Evolutionary conservation across 2,113 vertebrate genomes (phyloP).

Genomic region (Nanorana parkeri): DNA sequence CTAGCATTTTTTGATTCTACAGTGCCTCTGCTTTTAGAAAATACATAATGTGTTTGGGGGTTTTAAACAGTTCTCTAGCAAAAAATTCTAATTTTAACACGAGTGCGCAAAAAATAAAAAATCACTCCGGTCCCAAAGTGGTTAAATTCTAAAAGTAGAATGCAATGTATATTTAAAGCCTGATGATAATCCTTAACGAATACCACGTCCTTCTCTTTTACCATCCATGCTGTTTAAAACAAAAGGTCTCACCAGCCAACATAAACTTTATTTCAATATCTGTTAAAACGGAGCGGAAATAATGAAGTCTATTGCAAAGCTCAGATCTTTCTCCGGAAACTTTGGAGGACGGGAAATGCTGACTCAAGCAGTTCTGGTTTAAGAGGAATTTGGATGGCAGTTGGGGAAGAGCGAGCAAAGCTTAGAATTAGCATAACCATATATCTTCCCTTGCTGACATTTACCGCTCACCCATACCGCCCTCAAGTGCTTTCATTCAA

Average conservation of each 20-base stretch:
- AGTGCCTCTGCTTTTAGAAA: too few species aligned
- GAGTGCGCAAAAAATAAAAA: too few species aligned
- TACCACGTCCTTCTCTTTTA: too few species aligned
- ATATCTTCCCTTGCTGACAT: conserved; percentile 21
- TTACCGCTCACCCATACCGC: not conserved
- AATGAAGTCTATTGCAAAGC: not conserved
- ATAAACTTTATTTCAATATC: not conserved
- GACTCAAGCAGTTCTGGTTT: not conserved
- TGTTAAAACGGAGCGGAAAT: not conserved
- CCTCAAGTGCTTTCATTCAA: not conserved
- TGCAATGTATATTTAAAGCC: too few species aligned
- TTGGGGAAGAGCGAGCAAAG: not conserved
- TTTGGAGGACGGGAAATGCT: not conserved
- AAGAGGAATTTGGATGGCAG: conserved; percentile 8
- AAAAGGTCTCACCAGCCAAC: not conserved
- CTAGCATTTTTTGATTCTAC: too few species aligned
- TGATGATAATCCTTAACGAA: too few species aligned
- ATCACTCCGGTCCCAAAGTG: too few species aligned
- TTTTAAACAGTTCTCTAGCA: too few species aligned
- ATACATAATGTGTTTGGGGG: too few species aligned
- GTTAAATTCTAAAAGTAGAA: too few species aligned
- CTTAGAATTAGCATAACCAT: conserved; percentile 28
- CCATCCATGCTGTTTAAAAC: not conserved
- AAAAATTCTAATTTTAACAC: too few species aligned
- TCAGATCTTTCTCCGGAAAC: not conserved